Conservation (phyloP, 2,797 vertebrate genomes). For the Sciurus vulgaris region DNA sequence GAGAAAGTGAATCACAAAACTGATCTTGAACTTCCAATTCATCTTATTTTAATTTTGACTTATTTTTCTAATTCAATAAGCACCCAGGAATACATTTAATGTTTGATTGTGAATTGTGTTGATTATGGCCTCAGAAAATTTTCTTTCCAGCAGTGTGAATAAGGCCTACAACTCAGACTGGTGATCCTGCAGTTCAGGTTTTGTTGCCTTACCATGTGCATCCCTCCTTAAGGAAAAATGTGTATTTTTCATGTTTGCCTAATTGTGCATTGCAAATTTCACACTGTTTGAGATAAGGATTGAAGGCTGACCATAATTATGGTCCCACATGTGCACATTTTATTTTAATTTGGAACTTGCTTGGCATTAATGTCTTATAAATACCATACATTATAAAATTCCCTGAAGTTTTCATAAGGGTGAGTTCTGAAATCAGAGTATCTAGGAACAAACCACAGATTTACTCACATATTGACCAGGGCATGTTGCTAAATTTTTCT, state of each 20-base stretch:
- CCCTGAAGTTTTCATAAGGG: not conserved
- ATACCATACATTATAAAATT: not conserved
- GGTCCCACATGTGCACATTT: not conserved
- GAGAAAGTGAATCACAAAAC: not conserved
- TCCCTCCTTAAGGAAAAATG: not conserved
- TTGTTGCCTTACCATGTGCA: no score
- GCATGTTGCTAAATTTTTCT: not conserved
- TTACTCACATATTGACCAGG: not conserved
- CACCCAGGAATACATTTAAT: not conserved
- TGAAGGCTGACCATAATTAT: not conserved
- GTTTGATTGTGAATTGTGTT: not conserved
- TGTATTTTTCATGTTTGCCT: not conserved
- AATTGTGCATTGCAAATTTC: not conserved
- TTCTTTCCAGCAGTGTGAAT: not conserved
- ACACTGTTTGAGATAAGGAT: not conserved
- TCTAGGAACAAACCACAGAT: not conserved
- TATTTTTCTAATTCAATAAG: not conserved
- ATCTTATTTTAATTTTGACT: no score
- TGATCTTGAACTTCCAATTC: not conserved
- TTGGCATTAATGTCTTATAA: not conserved
- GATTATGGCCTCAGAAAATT: not conserved
- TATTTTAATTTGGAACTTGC: not conserved
- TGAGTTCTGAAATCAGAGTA: not conserved
- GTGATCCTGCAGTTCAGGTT: no score
- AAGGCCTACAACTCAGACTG: no score